Base-by-base conservation (phyloP, 2,113 vertebrate species). In the Rostratula benghalensis region DNA sequence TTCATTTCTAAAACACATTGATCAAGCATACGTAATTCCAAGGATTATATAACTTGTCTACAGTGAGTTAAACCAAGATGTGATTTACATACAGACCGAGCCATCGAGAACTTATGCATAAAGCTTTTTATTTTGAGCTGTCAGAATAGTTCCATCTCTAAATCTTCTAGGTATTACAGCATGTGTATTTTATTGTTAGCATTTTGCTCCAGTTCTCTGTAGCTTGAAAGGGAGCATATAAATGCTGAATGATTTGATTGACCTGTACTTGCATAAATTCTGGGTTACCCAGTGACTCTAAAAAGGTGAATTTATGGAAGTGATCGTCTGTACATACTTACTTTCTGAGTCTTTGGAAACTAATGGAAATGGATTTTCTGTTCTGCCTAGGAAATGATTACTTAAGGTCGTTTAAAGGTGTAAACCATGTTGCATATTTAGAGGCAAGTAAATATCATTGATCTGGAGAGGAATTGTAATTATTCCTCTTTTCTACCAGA, bases 361-460 rank as follows among this genome's bases (percentile, higher is more conserved):
- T 90, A 93, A 91, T 94, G 77, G 92, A 76, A 95, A 96, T 94
- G 45, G 92, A 96, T 97, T 97, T 96, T 94, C 89, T 93, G 89
- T 79, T 92, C 23, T 68, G 65, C 61, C 83, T 31, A 22, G 74
- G 87, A 94, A 95, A 76, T 78, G 50, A 92, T 86, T 71, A 65
- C 77, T 91, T 96, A 45, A 50, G 74, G 53, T 69, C 23, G 0
- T 93, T 87, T 84, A 73, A 84, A 93, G 82, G 82, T 95, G 77
- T 96, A 87, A 96, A 95, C 48, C 14, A 50, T 54, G 28, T 31
- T 74, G 61, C 69, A 14, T 90, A 33, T 93, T 73, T 59, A 57
- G 31, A 65, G 19, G 45, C 61, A 83, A 57, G 70, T 79, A 93
- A 93, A 57, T 85, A 69, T 33, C 30, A 60, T 74, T 73, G 84